A percentile compares a stretch with the other conserved stretches of the same genome.
phyloP scores from a whole-genome alignment of 2,888 invertebrate genomes.

The Smittia sp. region DNA sequence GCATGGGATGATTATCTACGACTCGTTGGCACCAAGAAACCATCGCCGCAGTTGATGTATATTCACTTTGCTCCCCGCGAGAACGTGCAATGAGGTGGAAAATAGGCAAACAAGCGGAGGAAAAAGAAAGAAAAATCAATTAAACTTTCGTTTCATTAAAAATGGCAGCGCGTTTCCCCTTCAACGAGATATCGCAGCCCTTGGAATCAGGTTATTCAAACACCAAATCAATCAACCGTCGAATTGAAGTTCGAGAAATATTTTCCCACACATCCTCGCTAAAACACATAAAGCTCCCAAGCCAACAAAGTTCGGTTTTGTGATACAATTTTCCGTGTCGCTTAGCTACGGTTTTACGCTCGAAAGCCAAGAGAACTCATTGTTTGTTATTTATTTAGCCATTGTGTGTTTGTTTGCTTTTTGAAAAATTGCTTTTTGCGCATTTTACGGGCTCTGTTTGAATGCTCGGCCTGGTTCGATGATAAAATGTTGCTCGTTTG shows the following conservation, averaged over 20 bases:
- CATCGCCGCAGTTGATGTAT: neutral
- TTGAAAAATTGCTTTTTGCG: constrained; percentile 4
- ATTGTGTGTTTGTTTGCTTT: constrained; percentile 39
- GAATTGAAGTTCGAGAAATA: neutral
- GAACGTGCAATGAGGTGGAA: neutral
- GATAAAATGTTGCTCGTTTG: constrained; percentile 22
- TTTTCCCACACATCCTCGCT: constrained; percentile 22
- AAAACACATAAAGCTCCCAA: constrained; percentile 1
- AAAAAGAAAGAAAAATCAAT: constrained; percentile 18
- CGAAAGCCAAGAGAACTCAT: neutral
- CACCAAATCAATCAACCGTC: constrained; percentile 22
- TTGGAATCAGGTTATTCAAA: constrained; percentile 24
- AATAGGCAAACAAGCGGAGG: constrained; percentile 12
- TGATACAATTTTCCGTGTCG: constrained; percentile 22
- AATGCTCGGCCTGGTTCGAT: neutral
- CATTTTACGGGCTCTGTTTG: neutral
- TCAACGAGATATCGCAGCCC: neutral
- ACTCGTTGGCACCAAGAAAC: neutral
- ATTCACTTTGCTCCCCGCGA: neutral
- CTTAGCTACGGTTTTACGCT: constrained; percentile 19
- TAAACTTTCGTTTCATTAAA: constrained; percentile 21
- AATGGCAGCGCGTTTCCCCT: constrained; percentile 19
- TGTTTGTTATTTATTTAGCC: constrained; percentile 37
- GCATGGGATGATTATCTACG: constrained; percentile 12
- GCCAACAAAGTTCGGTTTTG: neutral